A percentile compares a stretch with the other conserved stretches of the same genome.
These are phyloP conservation scores for Nomia melanderi DNA, from an alignment of 1,140 invertebrate species.

Conservation along the genomic window DNA sequence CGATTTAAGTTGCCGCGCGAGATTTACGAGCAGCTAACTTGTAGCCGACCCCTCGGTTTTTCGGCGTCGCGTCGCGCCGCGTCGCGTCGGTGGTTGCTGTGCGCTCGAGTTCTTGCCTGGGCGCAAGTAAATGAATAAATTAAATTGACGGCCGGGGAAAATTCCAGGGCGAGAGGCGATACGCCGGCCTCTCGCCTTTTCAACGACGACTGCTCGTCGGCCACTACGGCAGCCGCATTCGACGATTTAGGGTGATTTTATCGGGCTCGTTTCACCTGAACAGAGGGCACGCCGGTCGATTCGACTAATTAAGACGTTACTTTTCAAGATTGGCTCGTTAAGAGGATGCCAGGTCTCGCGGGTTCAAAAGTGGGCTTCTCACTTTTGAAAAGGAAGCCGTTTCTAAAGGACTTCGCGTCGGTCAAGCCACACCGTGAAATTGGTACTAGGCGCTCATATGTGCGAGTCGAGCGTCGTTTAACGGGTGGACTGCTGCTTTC, in stretches of 20 bases:
- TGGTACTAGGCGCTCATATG: slow-evolving; percentile 28
- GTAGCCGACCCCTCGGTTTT: background rate
- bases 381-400: slow-evolving; percentile 21
- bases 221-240: too few relatives aligned
- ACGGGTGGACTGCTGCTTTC: too few relatives aligned
- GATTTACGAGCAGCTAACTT: slow-evolving; percentile 39
- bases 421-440: slow-evolving; percentile 36
- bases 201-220: background rate
- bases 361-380: slow-evolving; percentile 28
- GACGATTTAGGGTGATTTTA: background rate
- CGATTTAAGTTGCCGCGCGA: slow-evolving; percentile 30
- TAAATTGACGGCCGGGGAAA: background rate
- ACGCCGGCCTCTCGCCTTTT: slow-evolving; percentile 4
- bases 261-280: background rate
- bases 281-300: background rate
- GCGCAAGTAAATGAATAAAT: slow-evolving; percentile 27
- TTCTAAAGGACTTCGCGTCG: slow-evolving; percentile 26
- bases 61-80: too few relatives aligned
- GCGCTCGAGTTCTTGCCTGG: background rate
- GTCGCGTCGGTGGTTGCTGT: background rate
- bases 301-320: slow-evolving; percentile 47
- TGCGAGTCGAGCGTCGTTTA: background rate
- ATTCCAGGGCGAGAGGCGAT: background rate
- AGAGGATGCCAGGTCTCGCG: background rate
- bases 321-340: slow-evolving; percentile 37